Evolutionary conservation across 2,888 invertebrate genomes (phyloP).

Genomic region (Pterobdella sp.): DNA sequence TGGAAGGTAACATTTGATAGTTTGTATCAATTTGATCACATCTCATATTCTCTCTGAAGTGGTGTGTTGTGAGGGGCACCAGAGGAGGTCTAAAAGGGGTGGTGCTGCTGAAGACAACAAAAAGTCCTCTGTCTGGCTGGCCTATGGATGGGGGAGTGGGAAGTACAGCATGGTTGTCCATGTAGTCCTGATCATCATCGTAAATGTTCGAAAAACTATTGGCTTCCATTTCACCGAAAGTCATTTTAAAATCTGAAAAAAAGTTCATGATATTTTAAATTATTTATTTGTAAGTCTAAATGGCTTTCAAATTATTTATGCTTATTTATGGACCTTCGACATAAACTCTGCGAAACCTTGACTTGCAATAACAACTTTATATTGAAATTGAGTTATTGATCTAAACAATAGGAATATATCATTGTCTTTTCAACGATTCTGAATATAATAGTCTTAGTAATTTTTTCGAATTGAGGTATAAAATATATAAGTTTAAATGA

Average conservation of each 20-base stretch:
- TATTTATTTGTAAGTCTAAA: too few species aligned
- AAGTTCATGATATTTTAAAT: too few species aligned
- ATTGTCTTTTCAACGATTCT: too few species aligned
- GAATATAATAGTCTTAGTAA: too few species aligned
- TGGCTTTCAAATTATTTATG: too few species aligned
- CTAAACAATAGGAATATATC: too few species aligned
- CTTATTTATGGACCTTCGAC: too few species aligned
- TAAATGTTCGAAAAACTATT: background rate
- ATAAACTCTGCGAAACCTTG: too few species aligned
- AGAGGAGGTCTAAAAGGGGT: conserved; percentile 7
- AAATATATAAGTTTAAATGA: too few species aligned
- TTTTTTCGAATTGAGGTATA: too few species aligned
- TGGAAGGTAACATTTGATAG: conserved; percentile 52
- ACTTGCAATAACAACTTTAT: too few species aligned
- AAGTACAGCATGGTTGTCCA: background rate
- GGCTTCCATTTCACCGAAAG: background rate
- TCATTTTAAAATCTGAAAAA: background rate
- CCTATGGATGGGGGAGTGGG: background rate
- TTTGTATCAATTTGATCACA: conserved; percentile 28
- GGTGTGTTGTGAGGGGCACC: conserved; percentile 26
- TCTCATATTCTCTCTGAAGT: conserved; percentile 4
- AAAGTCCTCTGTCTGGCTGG: conserved; percentile 30
- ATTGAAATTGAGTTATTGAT: too few species aligned
- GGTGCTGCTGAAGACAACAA: conserved; percentile 32
- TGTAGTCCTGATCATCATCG: background rate